These are phyloP conservation scores for Phenganax subtilis DNA, from an alignment of 92 coral and sea anemone genomes.

Conservation along the genomic window DNA sequence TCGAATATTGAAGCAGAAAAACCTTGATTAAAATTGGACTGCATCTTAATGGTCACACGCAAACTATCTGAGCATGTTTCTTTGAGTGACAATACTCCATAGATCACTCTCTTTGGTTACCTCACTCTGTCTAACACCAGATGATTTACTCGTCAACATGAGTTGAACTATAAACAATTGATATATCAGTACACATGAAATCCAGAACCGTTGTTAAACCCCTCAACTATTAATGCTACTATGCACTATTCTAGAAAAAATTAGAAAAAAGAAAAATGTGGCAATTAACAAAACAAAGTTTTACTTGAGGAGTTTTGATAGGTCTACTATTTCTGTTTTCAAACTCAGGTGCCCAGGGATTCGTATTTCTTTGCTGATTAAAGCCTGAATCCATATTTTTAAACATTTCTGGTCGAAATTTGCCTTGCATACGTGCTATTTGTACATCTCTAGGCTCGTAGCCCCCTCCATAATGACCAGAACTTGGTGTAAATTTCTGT, in stretches of 20 bases:
- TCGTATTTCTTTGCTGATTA: conserved; percentile 24
- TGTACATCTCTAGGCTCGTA: not conserved
- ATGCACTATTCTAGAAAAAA: not conserved
- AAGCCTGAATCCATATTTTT: conserved; percentile 13
- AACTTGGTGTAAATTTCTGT: conserved; percentile 23
- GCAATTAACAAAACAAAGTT: not conserved
- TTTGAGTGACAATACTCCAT: too few relatives aligned
- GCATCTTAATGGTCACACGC: not conserved
- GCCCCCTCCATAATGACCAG: not conserved
- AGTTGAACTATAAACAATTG: too few relatives aligned
- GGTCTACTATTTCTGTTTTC: conserved; percentile 3
- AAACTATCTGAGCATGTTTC: too few relatives aligned
- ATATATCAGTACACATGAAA: too few relatives aligned
- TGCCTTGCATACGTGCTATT: not conserved
- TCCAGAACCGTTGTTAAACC: too few relatives aligned
- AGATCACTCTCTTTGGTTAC: too few relatives aligned
- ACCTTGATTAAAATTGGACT: not conserved
- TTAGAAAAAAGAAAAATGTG: not conserved
- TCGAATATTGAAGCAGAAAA: not conserved
- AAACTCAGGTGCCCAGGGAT: conserved; percentile 14
- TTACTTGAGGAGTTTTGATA: conserved; percentile 15
- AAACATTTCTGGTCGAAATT: conserved; percentile 13
- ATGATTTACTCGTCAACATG: too few relatives aligned
- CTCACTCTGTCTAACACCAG: too few relatives aligned
- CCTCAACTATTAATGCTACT: too few relatives aligned